Conservation (phyloP, 2,888 invertebrate genomes). For the Ochropleura leucogaster region DNA sequence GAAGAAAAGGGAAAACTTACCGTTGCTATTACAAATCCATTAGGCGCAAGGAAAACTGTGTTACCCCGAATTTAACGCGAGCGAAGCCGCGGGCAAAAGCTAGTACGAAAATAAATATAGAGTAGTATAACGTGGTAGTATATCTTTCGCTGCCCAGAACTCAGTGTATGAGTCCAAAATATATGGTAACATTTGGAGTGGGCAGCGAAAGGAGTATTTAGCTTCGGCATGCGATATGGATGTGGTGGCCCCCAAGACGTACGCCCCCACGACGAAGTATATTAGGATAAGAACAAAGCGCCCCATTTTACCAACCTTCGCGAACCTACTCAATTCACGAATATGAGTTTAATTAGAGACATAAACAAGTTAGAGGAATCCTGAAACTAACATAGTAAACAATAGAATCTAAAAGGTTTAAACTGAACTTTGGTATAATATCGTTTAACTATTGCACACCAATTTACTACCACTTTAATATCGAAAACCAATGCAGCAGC, state of each 20-base stretch:
- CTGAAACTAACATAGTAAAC: background rate
- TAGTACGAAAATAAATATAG: no score
- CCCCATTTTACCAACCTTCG: background rate
- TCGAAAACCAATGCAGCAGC: constrained; percentile 12
- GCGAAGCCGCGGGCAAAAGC: no score
- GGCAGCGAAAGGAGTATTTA: no score
- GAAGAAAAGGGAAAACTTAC: no score
- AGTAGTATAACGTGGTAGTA: no score
- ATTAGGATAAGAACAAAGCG: background rate
- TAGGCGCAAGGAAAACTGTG: no score
- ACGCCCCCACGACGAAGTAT: background rate
- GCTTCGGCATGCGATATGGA: background rate
- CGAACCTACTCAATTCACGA: background rate
- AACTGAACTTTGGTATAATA: background rate
- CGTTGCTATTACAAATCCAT: no score
- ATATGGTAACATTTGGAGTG: no score
- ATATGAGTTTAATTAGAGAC: background rate
- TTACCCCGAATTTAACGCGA: no score
- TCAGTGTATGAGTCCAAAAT: no score
- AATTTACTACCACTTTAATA: constrained; percentile 21
- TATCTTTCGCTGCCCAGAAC: no score
- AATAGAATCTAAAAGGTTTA: background rate
- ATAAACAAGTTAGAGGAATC: background rate
- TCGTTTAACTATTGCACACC: constrained; percentile 1
- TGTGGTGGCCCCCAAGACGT: background rate